Evolutionary conservation across 2,113 vertebrate species (phyloP).

Genomic region (Pygathrix nemaeus): DNA sequence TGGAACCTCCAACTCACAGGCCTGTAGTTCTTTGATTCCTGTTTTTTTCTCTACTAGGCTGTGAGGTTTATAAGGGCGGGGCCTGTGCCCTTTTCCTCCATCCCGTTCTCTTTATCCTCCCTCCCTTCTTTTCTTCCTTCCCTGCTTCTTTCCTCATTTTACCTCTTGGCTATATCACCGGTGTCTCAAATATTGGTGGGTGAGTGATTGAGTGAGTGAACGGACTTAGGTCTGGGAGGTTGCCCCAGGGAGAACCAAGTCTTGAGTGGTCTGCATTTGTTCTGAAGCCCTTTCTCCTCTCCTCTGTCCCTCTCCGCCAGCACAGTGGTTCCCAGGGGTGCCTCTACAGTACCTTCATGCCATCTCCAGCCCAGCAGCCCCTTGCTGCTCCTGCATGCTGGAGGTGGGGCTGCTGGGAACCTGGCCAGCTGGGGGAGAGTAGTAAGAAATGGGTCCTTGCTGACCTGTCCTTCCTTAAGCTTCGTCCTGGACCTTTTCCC

Average conservation of each 20-base stretch:
- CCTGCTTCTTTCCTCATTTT: neutral
- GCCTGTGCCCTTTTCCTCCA: neutral
- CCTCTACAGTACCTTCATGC: neutral
- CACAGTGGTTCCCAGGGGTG: neutral
- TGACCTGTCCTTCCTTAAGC: neutral
- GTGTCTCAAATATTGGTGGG: neutral
- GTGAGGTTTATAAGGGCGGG: neutral
- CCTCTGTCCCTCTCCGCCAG: fast-evolving
- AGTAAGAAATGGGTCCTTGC: neutral
- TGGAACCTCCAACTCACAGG: neutral
- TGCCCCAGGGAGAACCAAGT: neutral
- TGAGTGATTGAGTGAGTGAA: neutral
- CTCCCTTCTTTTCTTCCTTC: neutral
- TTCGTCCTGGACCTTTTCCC: neutral
- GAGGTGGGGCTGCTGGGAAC: neutral
- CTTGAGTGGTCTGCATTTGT: neutral
- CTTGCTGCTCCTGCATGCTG: neutral
- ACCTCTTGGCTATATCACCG: neutral
- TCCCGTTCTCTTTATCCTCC: neutral
- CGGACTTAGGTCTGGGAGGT: neutral
- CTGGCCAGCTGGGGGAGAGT: neutral
- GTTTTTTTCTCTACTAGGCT: no score
- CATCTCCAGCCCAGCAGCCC: neutral
- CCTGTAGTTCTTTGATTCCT: neutral
- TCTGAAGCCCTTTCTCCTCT: neutral